Evolutionary conservation across 2,888 invertebrate species (phyloP), one percentile per base, ranked within the genome.

Genomic region (Brachylomia viminalis): DNA sequence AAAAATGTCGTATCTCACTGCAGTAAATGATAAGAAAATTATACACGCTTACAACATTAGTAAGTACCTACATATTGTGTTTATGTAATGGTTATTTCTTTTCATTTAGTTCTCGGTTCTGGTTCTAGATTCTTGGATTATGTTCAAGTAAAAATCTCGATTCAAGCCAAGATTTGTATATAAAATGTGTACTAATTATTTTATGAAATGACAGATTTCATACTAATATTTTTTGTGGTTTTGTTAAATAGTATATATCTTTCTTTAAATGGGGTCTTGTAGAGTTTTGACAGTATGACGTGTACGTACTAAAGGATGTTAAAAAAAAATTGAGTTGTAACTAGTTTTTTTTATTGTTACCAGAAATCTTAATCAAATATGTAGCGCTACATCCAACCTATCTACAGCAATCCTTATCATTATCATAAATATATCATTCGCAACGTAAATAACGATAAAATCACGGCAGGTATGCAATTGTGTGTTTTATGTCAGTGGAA

Each of bases 401-500:
- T 70, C 64, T 70, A 83, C 59, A 61, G 91, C 90, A 75, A 92
- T 87, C 88, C 88, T 94, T 95, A 95, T 95, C 95, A 91, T 86
- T 90, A 93, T 93, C 91, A 91, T 91, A 92, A 93, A 93, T 92
- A 92, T 95, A 94, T 95, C 92, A 91, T 92, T 92, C 82, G 90
- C 91, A 90, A 90, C 88, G 92, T 93, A 94, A 94, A 95, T 94
- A 95, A 75, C 86, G 94, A 95, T 95, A 94, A 93, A 89, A 82
- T 84, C 70, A 69, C 65, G 17, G n/a, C 49, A 42, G 76, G 47
- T 72, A 66, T 67, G 73, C 86, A 52, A 92, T 81, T 88, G 66
- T 92, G 75, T 72, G 67, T 75, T 91, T 87, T 94, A 90, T 76
- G 38, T 64, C 77, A 52, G 66, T 77, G 83, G 47, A 27, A 61